phyloP scores from a whole-genome alignment of 2,113 vertebrate species.

The Ceuthmochares aereus region DNA sequence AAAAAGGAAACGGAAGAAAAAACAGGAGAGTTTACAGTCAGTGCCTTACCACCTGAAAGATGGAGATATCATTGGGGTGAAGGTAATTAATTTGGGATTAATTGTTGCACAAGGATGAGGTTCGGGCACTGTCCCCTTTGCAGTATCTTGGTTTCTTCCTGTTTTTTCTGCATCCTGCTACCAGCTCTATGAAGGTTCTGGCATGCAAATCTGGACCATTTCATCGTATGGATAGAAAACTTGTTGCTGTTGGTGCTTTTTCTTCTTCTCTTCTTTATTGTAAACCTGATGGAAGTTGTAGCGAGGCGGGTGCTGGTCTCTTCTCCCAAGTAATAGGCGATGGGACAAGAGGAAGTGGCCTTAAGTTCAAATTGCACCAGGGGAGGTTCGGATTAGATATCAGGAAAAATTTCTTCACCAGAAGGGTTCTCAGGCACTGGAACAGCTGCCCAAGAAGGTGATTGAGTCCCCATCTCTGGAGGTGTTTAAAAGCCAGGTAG shows the following conservation, averaged over 20 bases:
- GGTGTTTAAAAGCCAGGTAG: no score
- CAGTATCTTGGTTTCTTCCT: not conserved
- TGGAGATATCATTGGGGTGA: slow-evolving; percentile 88
- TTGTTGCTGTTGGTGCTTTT: not conserved
- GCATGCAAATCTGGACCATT: not conserved
- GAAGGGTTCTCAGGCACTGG: no score
- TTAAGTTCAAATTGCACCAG: no score
- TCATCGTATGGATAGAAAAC: not conserved
- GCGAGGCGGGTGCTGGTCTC: no score
- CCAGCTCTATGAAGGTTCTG: not conserved
- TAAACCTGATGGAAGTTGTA: not conserved
- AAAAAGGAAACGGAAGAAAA: slow-evolving; percentile 92
- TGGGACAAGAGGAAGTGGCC: no score
- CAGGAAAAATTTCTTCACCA: no score
- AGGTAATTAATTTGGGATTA: slow-evolving; percentile 73
- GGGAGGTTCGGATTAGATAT: no score
- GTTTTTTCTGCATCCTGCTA: not conserved
- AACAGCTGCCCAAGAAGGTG: no score
- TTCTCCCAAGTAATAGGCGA: no score
- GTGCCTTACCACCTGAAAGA: slow-evolving; percentile 90
- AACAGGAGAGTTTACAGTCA: slow-evolving; percentile 83
- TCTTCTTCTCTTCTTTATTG: not conserved
- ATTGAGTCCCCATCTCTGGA: no score
- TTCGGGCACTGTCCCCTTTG: not conserved
- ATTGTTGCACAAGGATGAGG: not conserved